Percentiles rank a stretch among this genome's conserved stretches.
Conservation (phyloP, 2,888 invertebrate genomes). For the Eremobia ochroleuca region DNA sequence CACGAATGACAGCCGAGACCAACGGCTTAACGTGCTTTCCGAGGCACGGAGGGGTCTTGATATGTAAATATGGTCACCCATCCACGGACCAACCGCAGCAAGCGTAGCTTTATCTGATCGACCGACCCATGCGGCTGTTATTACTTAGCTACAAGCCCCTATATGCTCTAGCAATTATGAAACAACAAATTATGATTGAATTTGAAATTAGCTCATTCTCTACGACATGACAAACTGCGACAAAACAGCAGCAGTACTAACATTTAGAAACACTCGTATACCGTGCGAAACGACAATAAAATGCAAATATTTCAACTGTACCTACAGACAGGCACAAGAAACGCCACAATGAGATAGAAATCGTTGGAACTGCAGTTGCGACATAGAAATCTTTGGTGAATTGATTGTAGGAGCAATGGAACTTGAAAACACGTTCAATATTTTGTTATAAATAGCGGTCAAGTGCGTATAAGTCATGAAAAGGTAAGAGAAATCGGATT, state of each 20-base stretch:
- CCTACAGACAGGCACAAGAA: slow-evolving; percentile 35
- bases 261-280: slow-evolving; percentile 27
- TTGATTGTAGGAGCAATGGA: slow-evolving; percentile 17
- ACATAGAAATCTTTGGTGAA: slow-evolving; percentile 29
- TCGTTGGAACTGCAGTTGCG: slow-evolving; percentile 26
- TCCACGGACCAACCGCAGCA: too few relatives aligned
- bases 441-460: slow-evolving; percentile 28
- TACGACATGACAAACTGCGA: neutral
- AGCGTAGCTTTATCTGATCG: too few relatives aligned
- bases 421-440: neutral
- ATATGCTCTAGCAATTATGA: neutral
- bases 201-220: neutral
- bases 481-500: slow-evolving; percentile 1
- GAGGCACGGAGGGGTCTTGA: too few relatives aligned
- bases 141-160: too few relatives aligned
- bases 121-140: too few relatives aligned
- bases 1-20: too few relatives aligned
- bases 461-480: slow-evolving; percentile 23
- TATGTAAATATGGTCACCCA: too few relatives aligned
- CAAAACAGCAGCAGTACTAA: slow-evolving; percentile 22
- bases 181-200: neutral
- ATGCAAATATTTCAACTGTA: slow-evolving; percentile 38
- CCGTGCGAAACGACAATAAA: slow-evolving; percentile 45
- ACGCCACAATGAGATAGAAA: slow-evolving; percentile 52
- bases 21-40: too few relatives aligned